Percentiles rank a stretch among this genome's conserved stretches.
These are phyloP conservation scores for Conger conger DNA, from an alignment of 2,113 vertebrate species.

Conservation along the genomic window DNA sequence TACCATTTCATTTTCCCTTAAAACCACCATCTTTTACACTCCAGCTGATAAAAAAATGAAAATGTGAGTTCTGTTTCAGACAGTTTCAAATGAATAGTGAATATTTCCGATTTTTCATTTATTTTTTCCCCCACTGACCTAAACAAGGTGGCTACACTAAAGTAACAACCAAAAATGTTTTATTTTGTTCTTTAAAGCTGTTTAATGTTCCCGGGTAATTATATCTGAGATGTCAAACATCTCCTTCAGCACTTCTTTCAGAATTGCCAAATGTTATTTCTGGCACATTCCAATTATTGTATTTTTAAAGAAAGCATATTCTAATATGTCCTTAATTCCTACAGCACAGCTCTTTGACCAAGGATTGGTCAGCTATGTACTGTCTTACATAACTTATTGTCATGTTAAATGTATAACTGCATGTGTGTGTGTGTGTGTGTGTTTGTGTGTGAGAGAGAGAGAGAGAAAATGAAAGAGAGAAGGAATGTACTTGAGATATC, in stretches of 20 bases:
- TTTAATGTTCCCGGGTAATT: neutral
- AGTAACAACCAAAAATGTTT: neutral
- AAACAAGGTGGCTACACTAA: neutral
- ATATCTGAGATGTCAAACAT: neutral
- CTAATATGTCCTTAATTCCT: neutral
- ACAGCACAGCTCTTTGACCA: neutral
- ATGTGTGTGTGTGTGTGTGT: neutral
- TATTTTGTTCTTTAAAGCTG: neutral
- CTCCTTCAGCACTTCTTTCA: neutral
- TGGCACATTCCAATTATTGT: neutral
- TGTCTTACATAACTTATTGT: neutral
- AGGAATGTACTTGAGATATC: neutral
- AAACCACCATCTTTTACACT: neutral
- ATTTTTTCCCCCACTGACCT: neutral
- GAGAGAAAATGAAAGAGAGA: neutral
- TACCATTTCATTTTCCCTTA: neutral
- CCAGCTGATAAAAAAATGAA: neutral
- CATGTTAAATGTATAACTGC: neutral
- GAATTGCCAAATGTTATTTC: neutral
- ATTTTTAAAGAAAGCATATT: neutral
- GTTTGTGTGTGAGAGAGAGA: neutral
- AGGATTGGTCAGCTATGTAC: neutral
- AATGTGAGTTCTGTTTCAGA: neutral
- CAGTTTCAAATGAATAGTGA: neutral
- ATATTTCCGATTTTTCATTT: neutral